These are phyloP conservation scores for Pterocles burchelli DNA, from an alignment of 2,113 vertebrate genomes.

Conservation along the genomic window DNA sequence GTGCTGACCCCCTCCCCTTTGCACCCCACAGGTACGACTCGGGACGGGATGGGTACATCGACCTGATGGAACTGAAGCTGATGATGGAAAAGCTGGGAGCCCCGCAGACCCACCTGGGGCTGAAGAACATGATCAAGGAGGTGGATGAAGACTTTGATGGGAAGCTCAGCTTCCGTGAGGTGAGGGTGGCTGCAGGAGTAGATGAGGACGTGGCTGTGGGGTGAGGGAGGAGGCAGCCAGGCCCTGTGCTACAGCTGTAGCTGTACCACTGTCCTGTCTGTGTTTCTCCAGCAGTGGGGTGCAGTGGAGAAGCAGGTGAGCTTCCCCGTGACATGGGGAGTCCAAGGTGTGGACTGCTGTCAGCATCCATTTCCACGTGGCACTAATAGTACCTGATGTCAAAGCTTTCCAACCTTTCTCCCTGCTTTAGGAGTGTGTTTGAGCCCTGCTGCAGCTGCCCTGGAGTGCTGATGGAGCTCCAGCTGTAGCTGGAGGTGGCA, in stretches of 20 bases:
- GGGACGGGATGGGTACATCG: constrained; percentile 89
- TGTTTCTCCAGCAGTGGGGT: neutral
- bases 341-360: neutral
- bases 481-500: neutral
- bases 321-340: neutral
- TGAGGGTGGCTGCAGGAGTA: neutral
- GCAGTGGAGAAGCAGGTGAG: neutral
- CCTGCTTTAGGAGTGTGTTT: neutral
- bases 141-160: constrained; percentile 91
- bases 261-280: neutral
- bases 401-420: neutral
- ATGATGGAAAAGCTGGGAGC: constrained; percentile 98
- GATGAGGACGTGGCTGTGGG: neutral
- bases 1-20: neutral
- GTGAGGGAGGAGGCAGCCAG: neutral
- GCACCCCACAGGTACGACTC: constrained; percentile 81
- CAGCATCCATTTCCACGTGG: rapidly evolving
- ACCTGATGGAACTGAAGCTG: constrained; percentile 95
- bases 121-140: constrained; percentile 98
- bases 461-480: neutral
- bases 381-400: neutral
- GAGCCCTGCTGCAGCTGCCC: neutral
- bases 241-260: neutral
- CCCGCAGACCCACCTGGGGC: constrained; percentile 90
- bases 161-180: constrained; percentile 80